Base-by-base conservation (phyloP, 2,797 vertebrate species). In the Silurus aristotelis region DNA sequence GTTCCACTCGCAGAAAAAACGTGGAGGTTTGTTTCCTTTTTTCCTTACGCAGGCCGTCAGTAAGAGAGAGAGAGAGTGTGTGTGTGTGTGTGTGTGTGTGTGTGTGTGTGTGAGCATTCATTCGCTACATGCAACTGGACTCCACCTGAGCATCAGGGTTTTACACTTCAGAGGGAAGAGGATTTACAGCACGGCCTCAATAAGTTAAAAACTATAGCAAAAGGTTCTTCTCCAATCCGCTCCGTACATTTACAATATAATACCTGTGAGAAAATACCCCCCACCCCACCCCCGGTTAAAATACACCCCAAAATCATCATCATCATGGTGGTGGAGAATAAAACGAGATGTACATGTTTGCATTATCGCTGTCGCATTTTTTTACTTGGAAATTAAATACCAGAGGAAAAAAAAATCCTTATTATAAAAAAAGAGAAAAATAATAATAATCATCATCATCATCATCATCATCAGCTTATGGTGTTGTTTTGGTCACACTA, bases 161-260 rank as follows among this genome's bases (percentile, higher is more conserved):
- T 89, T 95, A 92, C 92, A 86, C 92, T 94, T 90, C 92, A 48
- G 77, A 95, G 60, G 61, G 77, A 79, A 60, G 31, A 43, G n/a
- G 77, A 80, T 80, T 80, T 64, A 80, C 77, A 80, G 77, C 77
- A 63, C 77, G 31, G 60, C 77, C 60, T 94, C 97, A 97, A 97
- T 96, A 95, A 93, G 89, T 96, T 95, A 95, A 95, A 96, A 96
- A 95, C 92, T 94, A 95, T 95, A 96, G 92, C 93, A 94, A 96
- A 94, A 96, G 89, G 94, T 92, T 64, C 94, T 93, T 68, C 94
- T 95, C 95, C 94, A 93, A 94, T 94, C 94, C 93, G 96, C 95
- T 95, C 94, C 94, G 95, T 95, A 96, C 94, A 96, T 96, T 96
- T 96, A 96, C 95, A 96, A 95, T 58, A 96, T 95, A 95, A 96